These are phyloP conservation scores for Octodonta nipae DNA, from an alignment of 2,888 invertebrate species.

Conservation along the genomic window DNA sequence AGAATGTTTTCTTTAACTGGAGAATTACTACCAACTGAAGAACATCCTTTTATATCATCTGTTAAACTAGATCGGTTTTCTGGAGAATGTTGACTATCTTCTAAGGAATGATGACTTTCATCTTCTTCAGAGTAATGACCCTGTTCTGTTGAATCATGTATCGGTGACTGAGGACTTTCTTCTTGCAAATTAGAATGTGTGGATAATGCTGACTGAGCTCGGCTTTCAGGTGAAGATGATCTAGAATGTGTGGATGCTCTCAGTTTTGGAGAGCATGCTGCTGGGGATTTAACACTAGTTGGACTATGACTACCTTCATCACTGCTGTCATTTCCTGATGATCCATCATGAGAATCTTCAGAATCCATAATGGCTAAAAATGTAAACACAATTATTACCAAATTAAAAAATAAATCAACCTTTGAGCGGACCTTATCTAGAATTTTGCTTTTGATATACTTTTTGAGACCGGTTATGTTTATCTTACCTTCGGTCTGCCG, in stretches of 20 bases:
- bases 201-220: conserved; percentile 17
- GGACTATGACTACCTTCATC: conserved; percentile 22
- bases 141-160: no score
- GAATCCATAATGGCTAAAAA: conserved; percentile 40
- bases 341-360: conserved; percentile 45
- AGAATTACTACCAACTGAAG: no score
- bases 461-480: conserved; percentile 31
- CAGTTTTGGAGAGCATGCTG: conserved; percentile 6
- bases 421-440: conserved; percentile 11
- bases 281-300: conserved; percentile 14
- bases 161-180: no score
- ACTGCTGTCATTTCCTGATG: conserved; percentile 30
- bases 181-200: no score
- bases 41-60: no score
- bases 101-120: no score
- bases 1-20: no score
- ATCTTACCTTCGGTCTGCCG: conserved; percentile 36
- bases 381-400: conserved; percentile 9
- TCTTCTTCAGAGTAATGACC: no score
- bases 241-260: conserved; percentile 9
- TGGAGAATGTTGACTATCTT: no score
- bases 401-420: neutral
- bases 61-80: no score
- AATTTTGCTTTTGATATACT: conserved; percentile 20
- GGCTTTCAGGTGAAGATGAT: conserved; percentile 15